Percentiles rank a stretch among this genome's conserved stretches.
Conservation (phyloP, 37 sponge, comb jelly and placozoan species). For the Ephydatia muelleri region DNA sequence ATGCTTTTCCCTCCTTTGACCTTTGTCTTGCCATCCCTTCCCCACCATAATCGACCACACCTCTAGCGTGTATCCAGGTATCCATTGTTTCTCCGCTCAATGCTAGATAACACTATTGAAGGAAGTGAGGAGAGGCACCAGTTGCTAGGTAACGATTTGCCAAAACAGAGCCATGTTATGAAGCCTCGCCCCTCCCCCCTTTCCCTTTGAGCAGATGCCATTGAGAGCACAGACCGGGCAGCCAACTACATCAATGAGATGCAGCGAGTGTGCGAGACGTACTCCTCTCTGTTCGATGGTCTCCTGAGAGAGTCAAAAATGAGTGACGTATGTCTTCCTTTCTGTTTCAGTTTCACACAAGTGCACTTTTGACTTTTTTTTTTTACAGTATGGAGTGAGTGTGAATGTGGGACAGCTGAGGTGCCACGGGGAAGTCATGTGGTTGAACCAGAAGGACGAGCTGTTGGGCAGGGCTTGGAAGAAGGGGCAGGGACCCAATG, state of each 20-base stretch:
- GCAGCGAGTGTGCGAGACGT: slow-evolving; percentile 75
- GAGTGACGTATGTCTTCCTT: slow-evolving; percentile 14
- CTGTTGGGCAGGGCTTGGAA: slow-evolving; percentile 55
- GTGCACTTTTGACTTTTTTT: neutral
- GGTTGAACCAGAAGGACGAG: slow-evolving; percentile 78
- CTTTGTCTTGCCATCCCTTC: too few species aligned
- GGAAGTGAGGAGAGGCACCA: slow-evolving; percentile 55
- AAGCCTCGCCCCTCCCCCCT: neutral
- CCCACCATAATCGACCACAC: too few species aligned
- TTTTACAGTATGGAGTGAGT: slow-evolving; percentile 47
- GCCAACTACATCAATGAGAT: slow-evolving; percentile 84
- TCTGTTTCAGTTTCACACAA: too few species aligned
- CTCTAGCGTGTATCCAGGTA: slow-evolving; percentile 78
- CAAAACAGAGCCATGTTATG: neutral
- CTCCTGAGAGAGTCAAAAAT: slow-evolving; percentile 34
- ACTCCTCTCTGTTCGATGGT: slow-evolving; percentile 51
- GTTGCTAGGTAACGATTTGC: slow-evolving; percentile 20
- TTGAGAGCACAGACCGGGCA: slow-evolving; percentile 49
- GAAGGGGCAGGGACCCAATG: slow-evolving; percentile 83
- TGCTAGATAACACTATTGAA: slow-evolving; percentile 37
- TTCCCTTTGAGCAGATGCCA: slow-evolving; percentile 46
- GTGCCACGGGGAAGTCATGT: slow-evolving; percentile 56
- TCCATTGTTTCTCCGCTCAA: slow-evolving; percentile 74
- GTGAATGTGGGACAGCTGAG: slow-evolving; percentile 53
- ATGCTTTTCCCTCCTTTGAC: too few species aligned